These are phyloP conservation scores for Clitarchus hookeri DNA, from an alignment of 2,888 invertebrate genomes.

Conservation along the genomic window DNA sequence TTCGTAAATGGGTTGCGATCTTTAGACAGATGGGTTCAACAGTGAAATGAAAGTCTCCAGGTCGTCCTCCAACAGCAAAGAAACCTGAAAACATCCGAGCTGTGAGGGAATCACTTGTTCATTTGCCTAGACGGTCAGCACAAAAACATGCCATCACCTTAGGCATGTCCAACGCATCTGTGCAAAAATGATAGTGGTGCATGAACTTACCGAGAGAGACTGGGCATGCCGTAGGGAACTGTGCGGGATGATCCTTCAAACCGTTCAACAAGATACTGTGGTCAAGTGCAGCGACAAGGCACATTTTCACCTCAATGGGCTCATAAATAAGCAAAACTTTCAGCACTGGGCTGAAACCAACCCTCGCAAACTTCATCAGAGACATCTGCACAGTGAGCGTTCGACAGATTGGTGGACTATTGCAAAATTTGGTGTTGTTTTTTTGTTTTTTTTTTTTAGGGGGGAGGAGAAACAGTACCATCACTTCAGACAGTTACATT, in stretches of 20 bases:
- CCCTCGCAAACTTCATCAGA: conserved; percentile 25
- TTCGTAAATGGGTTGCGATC: neutral
- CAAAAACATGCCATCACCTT: neutral
- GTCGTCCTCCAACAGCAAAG: neutral
- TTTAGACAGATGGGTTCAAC: neutral
- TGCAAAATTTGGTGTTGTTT: conserved; percentile 31
- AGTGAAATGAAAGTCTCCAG: neutral
- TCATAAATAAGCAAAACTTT: conserved; percentile 35
- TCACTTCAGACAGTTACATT: no score
- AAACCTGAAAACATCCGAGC: neutral
- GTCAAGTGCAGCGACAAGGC: neutral
- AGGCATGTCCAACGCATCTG: neutral
- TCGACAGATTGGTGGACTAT: conserved; percentile 36
- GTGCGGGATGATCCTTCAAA: neutral
- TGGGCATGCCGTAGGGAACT: neutral
- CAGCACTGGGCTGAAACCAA: conserved; percentile 29
- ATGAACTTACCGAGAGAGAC: neutral
- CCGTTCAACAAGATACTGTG: neutral
- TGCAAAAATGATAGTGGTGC: conserved; percentile 15
- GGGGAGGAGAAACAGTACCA: neutral
- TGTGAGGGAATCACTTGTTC: neutral
- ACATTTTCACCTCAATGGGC: neutral
- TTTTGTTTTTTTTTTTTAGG: no score
- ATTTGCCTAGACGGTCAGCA: neutral
- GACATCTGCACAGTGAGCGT: conserved; percentile 29